A percentile compares a stretch with the other conserved stretches of the same genome.
phyloP scores from a whole-genome alignment of 2,113 vertebrate genomes.

The Trematocara nigrifrons region DNA sequence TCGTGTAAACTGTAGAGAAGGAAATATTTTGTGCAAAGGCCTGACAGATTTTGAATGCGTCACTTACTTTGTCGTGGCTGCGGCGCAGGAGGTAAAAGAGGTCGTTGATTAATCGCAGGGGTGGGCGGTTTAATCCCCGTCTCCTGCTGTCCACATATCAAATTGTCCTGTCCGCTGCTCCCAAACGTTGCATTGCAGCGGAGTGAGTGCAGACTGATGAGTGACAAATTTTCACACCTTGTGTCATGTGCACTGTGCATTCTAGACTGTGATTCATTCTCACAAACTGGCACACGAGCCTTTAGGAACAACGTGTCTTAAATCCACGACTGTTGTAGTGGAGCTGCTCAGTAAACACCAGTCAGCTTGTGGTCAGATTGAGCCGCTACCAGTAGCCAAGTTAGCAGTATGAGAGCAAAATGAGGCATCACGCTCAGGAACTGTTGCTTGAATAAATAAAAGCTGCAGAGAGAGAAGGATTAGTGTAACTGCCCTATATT shows the following conservation, averaged over 20 bases:
- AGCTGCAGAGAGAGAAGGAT: not conserved
- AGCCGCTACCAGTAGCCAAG: not conserved
- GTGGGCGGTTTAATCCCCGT: not conserved
- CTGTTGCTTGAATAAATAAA: constrained; percentile 5
- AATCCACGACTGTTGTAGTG: not conserved
- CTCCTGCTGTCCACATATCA: not conserved
- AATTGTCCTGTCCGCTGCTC: not conserved
- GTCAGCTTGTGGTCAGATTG: not conserved
- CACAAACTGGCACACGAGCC: not conserved
- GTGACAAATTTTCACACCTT: not conserved
- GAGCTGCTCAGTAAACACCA: not conserved
- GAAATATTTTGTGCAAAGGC: not conserved
- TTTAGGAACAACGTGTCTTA: not conserved
- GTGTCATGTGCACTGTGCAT: not conserved
- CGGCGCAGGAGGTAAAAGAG: not conserved
- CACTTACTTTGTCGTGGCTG: not conserved
- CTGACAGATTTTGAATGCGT: not conserved
- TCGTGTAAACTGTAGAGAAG: not conserved
- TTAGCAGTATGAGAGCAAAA: not conserved
- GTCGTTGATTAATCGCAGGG: not conserved
- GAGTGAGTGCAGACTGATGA: not conserved
- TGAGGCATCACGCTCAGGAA: not conserved
- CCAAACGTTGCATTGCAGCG: not conserved
- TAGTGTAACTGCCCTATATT: not conserved
- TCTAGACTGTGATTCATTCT: not conserved